These are phyloP conservation scores for Lytechinus pictus DNA, from an alignment of 35 echinoderm and acorn worm species.

Conservation along the genomic window DNA sequence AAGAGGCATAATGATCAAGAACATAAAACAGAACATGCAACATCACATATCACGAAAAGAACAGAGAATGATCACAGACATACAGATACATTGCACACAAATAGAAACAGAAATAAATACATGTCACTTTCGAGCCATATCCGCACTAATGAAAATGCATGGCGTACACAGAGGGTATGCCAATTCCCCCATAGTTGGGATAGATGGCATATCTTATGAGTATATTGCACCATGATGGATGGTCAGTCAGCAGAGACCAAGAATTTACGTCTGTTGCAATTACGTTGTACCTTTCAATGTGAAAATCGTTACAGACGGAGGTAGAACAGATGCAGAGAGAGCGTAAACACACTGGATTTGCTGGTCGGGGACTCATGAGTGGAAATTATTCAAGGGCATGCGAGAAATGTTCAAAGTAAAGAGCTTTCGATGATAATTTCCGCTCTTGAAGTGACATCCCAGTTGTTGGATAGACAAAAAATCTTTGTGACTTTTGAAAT, in stretches of 20 bases:
- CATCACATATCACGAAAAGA: background rate
- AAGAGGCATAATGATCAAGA: background rate
- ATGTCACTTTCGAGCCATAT: background rate
- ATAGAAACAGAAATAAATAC: background rate
- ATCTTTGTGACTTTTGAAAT: no score
- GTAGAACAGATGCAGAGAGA: background rate
- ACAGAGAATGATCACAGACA: background rate
- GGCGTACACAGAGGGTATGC: background rate
- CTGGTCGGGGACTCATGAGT: background rate
- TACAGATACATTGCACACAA: background rate
- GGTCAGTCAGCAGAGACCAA: background rate
- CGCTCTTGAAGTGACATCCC: no score
- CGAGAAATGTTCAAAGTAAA: no score
- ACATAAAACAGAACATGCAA: background rate
- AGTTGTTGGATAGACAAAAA: no score
- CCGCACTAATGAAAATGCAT: background rate
- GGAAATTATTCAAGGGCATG: no score
- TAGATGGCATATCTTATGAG: constrained; percentile 29
- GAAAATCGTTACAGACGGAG: background rate
- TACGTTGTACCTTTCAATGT: background rate
- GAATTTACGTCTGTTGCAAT: constrained; percentile 8
- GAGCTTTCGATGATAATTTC: no score
- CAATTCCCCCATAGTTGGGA: constrained; percentile 26
- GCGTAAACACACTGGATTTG: background rate
- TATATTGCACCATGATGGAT: constrained; percentile 27